Evolutionary conservation across 1,140 invertebrate species (phyloP), one percentile per base, ranked within the genome.

Genomic region (Trachymyrmex septentrionalis): DNA sequence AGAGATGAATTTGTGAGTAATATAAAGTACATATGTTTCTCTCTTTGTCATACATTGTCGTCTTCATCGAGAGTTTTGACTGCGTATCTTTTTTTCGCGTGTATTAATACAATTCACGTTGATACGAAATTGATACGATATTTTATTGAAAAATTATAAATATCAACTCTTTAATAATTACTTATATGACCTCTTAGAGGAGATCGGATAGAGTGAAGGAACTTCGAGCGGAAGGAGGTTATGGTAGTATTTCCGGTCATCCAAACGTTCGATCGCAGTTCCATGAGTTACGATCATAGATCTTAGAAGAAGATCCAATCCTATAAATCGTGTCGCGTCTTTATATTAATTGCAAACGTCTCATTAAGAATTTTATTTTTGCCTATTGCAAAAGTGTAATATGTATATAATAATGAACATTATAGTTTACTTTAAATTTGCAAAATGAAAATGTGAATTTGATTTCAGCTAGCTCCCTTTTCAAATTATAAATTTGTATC

Each of bases 1-100:
- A 93, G 94, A 77, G 95, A 95, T 10, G 91, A 95, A 72, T 96
- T 95, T 91, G 96, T 96, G 92, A 96, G 96, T 96, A 93, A 75
- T 63, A 55, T 66, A 55, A 38, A 77, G 53, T 21, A 10, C n/a
- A 21, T 7, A 80, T 53, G 24, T 27, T 24, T 64, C 12, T 27
- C 34, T 24, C 12, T 1, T 10, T 38, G 7, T 24, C 21, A 2
- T 16, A 1, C 16, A 30, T 34, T 24, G 12, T 50, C 34, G 16
- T 48, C 19, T 50, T 69, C 14, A 21, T 77, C 0, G 44, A 44
- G 19, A 72, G 21, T 38, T 27, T 55, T 24, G 9, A 27, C 6
- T 57, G 30, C 19, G 2, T 14, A 48, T 67, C 10, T 24, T 9
- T 9, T 50, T 27, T 59, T 19, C 19, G 14, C 24, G 3, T 1